Percentiles rank a stretch among this genome's conserved stretches.
Evolutionary conservation across 2,888 invertebrate genomes (phyloP).

Genomic region (Balanococcus diminutus): DNA sequence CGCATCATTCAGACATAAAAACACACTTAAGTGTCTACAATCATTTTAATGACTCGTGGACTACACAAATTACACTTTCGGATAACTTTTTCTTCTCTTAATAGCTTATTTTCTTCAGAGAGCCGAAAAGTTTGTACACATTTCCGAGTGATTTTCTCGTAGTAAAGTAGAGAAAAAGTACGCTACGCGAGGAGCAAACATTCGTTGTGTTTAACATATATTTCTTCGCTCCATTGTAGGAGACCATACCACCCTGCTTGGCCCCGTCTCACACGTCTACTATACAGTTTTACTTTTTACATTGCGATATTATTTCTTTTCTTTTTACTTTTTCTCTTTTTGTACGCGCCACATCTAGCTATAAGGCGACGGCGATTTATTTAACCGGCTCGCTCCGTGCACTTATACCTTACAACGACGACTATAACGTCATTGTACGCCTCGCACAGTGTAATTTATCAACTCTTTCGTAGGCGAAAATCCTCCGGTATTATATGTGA

Average conservation of each 20-base stretch:
- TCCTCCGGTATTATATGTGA: neutral
- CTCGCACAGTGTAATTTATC: constrained; percentile 10
- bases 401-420: neutral
- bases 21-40: constrained; percentile 20
- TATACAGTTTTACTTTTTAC: neutral
- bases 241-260: neutral
- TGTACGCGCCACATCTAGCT: too few species aligned
- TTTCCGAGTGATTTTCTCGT: neutral
- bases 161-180: neutral
- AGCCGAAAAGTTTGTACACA: neutral
- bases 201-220: neutral
- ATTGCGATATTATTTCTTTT: neutral
- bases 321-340: neutral
- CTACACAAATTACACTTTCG: constrained; percentile 16
- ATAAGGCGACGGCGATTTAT: neutral
- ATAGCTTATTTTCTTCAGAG: neutral
- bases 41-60: constrained; percentile 32
- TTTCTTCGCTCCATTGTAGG: neutral
- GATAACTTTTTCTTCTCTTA: constrained; percentile 18
- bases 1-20: neutral
- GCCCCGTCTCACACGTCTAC: neutral
- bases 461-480: neutral
- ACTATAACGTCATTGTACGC: constrained; percentile 8
- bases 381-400: neutral
- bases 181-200: neutral